phyloP scores from a whole-genome alignment of 1,140 invertebrate genomes.

The Hesperophylax magnus region DNA sequence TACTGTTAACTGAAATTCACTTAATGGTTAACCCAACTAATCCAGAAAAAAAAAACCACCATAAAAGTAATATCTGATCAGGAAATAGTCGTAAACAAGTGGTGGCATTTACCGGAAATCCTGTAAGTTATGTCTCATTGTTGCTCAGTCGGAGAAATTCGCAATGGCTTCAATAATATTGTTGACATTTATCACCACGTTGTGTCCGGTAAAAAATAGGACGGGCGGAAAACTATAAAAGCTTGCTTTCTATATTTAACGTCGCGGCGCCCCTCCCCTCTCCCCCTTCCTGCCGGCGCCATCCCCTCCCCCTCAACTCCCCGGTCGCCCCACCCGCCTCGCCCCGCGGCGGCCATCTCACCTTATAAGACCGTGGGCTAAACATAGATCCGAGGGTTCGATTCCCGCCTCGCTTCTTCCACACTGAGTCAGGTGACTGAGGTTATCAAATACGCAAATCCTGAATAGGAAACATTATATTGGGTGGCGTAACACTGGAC shows the following conservation, averaged over 20 bases:
- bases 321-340: neutral
- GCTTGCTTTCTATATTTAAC: constrained; percentile 29
- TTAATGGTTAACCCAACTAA: no score
- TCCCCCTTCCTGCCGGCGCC: neutral
- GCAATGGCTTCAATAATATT: neutral
- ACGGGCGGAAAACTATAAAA: constrained; percentile 32
- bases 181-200: constrained; percentile 40
- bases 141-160: constrained; percentile 4
- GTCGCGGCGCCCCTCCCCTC: constrained; percentile 15
- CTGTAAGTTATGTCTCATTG: neutral
- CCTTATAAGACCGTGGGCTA: constrained; percentile 55
- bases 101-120: neutral
- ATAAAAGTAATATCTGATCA: no score
- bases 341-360: constrained; percentile 21
- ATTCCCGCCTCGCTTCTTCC: constrained; percentile 29
- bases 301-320: neutral
- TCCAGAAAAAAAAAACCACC: no score
- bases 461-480: constrained; percentile 10
- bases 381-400: constrained; percentile 43
- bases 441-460: neutral
- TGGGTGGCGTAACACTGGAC: no score
- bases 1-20: no score
- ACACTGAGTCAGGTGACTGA: constrained; percentile 32
- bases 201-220: constrained; percentile 41
- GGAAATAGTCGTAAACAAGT: no score